A percentile compares a stretch with the other conserved stretches of the same genome.
phyloP scores from a whole-genome alignment of 2,113 vertebrate genomes.

The Lycaon pictus region DNA sequence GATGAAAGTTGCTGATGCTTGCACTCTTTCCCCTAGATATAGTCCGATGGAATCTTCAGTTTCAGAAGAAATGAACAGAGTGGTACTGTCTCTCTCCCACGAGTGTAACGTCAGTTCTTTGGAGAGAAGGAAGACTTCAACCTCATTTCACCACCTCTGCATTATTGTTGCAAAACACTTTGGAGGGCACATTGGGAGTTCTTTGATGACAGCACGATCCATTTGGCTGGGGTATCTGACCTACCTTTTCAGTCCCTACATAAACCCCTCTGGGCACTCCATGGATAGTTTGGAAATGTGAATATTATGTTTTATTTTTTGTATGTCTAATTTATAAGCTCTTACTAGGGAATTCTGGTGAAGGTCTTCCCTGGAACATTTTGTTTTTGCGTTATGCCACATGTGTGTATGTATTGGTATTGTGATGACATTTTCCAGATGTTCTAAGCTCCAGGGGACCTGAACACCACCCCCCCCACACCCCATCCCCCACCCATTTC shows the following conservation, averaged over 20 bases:
- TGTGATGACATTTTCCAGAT: slow-evolving; percentile 35
- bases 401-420: neutral
- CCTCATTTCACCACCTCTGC: neutral
- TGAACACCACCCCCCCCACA: too few relatives aligned
- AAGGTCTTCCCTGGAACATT: slow-evolving; percentile 69
- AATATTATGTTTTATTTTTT: slow-evolving; percentile 78
- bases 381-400: slow-evolving; percentile 61
- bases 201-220: slow-evolving; percentile 20
- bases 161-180: neutral
- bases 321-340: slow-evolving; percentile 86
- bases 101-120: neutral
- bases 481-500: neutral
- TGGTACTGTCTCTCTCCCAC: slow-evolving; percentile 33
- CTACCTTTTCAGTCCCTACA: neutral
- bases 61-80: slow-evolving; percentile 52
- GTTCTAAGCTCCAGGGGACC: slow-evolving; percentile 52
- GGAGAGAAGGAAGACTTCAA: slow-evolving; percentile 64
- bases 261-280: slow-evolving; percentile 73
- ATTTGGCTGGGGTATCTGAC: slow-evolving; percentile 44
- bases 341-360: slow-evolving; percentile 68
- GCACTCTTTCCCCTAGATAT: slow-evolving; percentile 80
- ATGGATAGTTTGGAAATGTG: slow-evolving; percentile 81
- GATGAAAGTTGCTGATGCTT: neutral
- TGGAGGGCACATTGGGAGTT: slow-evolving; percentile 50
- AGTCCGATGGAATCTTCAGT: slow-evolving; percentile 63